A percentile compares a stretch with the other conserved stretches of the same genome.
phyloP scores from a whole-genome alignment of 2,797 vertebrate genomes.

The Anableps anableps region DNA sequence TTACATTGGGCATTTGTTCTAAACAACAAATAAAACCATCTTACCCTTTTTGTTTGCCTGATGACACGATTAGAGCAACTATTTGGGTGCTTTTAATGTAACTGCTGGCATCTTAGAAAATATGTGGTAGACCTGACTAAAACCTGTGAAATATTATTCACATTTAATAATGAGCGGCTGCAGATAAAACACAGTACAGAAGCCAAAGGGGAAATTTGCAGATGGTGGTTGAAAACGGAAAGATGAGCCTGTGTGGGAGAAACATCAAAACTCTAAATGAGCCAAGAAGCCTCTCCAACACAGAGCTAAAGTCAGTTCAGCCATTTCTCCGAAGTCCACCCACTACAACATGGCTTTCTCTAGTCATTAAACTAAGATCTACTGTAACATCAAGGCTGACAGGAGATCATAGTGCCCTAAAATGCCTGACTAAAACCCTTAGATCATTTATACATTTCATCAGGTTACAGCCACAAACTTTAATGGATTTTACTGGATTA shows the following conservation, averaged over 20 bases:
- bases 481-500: background rate
- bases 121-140: background rate
- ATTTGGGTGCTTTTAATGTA: background rate
- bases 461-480: background rate
- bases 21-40: background rate
- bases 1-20: background rate
- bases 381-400: background rate
- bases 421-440: background rate
- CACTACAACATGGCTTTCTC: background rate
- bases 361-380: background rate
- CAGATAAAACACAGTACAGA: background rate
- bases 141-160: background rate
- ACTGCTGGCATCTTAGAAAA: background rate
- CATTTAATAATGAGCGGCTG: background rate
- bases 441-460: background rate
- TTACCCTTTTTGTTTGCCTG: background rate
- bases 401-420: background rate
- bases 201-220: conserved; percentile 5
- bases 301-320: background rate
- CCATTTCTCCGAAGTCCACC: background rate
- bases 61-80: background rate
- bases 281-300: conserved; percentile 4
- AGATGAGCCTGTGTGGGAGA: background rate
- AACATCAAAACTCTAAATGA: conserved; percentile 10
- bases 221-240: conserved; percentile 2